Evolutionary conservation across 2,888 invertebrate genomes (phyloP).

Genomic region (Cabera pusaria): DNA sequence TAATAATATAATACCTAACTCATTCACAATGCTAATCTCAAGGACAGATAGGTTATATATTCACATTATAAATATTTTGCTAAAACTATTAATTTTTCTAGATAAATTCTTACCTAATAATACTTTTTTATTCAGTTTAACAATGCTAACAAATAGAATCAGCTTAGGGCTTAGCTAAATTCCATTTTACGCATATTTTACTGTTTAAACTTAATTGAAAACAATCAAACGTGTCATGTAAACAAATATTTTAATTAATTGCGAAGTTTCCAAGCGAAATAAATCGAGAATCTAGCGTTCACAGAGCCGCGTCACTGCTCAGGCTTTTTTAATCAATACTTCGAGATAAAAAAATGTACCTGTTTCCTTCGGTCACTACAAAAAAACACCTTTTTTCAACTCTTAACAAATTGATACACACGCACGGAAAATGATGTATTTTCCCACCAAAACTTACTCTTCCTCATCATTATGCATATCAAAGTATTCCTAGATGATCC

Average conservation of each 20-base stretch:
- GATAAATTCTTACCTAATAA: too few species aligned
- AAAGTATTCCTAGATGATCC: too few species aligned
- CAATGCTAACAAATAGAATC: neutral
- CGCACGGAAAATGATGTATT: constrained; percentile 25
- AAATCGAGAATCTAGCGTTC: constrained; percentile 10
- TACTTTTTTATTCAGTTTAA: too few species aligned
- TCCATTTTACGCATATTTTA: too few species aligned
- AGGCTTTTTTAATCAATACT: constrained; percentile 58
- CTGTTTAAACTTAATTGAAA: neutral
- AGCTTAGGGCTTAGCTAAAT: too few species aligned
- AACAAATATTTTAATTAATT: constrained; percentile 31
- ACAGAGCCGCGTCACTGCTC: constrained; percentile 23
- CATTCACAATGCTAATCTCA: too few species aligned
- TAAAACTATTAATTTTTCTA: too few species aligned
- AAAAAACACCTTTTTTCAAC: constrained; percentile 57
- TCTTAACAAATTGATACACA: constrained; percentile 26
- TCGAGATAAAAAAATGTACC: constrained; percentile 56
- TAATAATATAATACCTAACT: too few species aligned
- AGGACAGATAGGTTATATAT: too few species aligned
- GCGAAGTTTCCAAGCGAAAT: constrained; percentile 26
- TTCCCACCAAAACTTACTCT: constrained; percentile 30
- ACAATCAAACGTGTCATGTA: constrained; percentile 33
- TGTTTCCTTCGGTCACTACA: constrained; percentile 45
- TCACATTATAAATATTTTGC: too few species aligned
- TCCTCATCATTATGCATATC: constrained; percentile 15